Conservation (phyloP, 2,888 invertebrate species). For the Rhagophthalmus giganteus region DNA sequence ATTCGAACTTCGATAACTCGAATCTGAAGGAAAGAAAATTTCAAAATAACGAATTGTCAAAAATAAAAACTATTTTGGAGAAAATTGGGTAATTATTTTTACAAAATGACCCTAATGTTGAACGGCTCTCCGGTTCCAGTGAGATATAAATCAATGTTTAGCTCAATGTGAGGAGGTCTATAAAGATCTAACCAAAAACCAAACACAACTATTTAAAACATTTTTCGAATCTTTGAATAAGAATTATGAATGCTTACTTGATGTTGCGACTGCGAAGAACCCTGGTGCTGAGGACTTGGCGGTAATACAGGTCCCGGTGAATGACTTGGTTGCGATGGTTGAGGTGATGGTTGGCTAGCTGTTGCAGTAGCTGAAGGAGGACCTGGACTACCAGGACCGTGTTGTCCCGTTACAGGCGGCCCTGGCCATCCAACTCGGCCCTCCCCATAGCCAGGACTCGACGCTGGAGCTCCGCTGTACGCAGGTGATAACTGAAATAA, state of each 20-base stretch:
- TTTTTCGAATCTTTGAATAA: too few species aligned
- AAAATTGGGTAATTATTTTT: too few species aligned
- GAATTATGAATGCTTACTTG: conserved; percentile 43
- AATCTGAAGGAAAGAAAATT: too few species aligned
- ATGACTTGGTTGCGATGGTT: conserved; percentile 53
- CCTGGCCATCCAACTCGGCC: conserved; percentile 51
- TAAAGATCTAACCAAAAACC: too few species aligned
- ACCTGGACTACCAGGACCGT: conserved; percentile 49
- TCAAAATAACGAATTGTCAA: too few species aligned
- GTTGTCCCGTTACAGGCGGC: conserved; percentile 49
- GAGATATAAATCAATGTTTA: too few species aligned
- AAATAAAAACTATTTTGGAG: too few species aligned
- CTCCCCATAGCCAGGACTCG: conserved; percentile 52
- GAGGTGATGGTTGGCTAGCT: conserved; percentile 54
- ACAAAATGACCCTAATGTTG: too few species aligned
- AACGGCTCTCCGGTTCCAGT: too few species aligned
- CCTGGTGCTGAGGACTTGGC: conserved; percentile 63
- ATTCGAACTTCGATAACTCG: too few species aligned
- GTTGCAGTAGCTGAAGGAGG: conserved; percentile 48
- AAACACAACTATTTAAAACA: too few species aligned
- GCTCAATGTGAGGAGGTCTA: too few species aligned
- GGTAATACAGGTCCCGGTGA: conserved; percentile 60
- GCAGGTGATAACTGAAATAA: conserved; percentile 50
- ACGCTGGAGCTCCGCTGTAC: conserved; percentile 49
- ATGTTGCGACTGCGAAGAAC: conserved; percentile 43